These are phyloP conservation scores for Pagrus major DNA, from an alignment of 2,113 vertebrate species.

Conservation along the genomic window DNA sequence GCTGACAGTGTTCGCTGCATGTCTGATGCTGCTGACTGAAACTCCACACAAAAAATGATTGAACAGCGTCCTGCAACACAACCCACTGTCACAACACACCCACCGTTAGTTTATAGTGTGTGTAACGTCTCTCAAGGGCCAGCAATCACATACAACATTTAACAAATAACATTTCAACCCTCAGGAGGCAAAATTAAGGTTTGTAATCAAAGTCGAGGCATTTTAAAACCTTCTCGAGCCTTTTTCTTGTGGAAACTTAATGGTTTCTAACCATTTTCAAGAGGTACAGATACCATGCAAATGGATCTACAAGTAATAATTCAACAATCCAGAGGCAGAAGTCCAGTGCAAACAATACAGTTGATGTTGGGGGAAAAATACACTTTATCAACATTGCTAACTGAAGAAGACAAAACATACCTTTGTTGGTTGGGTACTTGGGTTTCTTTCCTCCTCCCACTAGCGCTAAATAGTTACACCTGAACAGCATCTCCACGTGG, in stretches of 20 bases:
- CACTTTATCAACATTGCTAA: background rate
- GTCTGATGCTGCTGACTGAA: background rate
- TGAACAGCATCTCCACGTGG: constrained; percentile 98
- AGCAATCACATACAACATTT: too few species aligned
- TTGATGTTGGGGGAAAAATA: background rate
- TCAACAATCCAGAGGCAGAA: background rate
- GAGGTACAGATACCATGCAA: background rate
- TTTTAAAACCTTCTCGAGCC: background rate
- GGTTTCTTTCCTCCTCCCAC: constrained; percentile 99
- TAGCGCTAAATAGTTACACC: constrained; percentile 97
- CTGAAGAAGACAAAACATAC: constrained; percentile 71
- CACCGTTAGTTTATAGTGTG: background rate
- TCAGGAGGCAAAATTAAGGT: background rate
- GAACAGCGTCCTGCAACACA: background rate
- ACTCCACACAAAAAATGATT: background rate
- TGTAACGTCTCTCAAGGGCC: background rate
- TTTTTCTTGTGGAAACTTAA: too few species aligned
- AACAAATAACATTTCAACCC: background rate
- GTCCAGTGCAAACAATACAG: background rate
- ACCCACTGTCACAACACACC: background rate
- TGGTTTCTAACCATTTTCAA: too few species aligned
- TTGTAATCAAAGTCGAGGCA: background rate
- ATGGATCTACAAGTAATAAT: background rate
- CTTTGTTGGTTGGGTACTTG: constrained; percentile 99
- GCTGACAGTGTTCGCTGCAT: background rate